phyloP scores from a whole-genome alignment of 2,888 invertebrate genomes.

The Plutella xylostella region DNA sequence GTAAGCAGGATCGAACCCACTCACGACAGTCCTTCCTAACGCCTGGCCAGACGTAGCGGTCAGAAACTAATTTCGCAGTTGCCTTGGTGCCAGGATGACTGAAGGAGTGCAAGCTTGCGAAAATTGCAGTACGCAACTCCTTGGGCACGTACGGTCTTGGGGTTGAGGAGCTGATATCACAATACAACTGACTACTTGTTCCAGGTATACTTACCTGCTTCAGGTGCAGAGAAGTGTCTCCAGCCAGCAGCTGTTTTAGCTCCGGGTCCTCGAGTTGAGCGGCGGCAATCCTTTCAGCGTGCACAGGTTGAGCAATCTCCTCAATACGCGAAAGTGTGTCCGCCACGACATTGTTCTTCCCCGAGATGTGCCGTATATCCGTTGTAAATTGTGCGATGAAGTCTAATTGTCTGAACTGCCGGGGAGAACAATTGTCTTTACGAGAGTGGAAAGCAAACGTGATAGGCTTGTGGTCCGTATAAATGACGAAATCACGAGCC shows the following conservation, averaged over 20 bases:
- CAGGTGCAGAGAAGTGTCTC: slow-evolving; percentile 6
- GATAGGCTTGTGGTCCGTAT: slow-evolving; percentile 32
- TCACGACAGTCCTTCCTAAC: slow-evolving; percentile 26
- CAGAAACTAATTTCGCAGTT: not conserved
- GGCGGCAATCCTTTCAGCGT: slow-evolving; percentile 4
- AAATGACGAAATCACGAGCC: slow-evolving; percentile 26
- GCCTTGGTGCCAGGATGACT: slow-evolving; percentile 4
- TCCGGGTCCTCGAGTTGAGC: slow-evolving; percentile 8
- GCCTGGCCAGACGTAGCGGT: slow-evolving; percentile 25
- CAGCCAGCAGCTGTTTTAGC: not conserved
- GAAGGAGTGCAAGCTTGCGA: not conserved
- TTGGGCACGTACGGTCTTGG: slow-evolving; percentile 4
- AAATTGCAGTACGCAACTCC: not conserved
- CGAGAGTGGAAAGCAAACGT: slow-evolving; percentile 26
- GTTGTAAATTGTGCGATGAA: slow-evolving; percentile 18
- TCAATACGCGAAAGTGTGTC: slow-evolving; percentile 24
- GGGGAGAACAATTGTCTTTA: slow-evolving; percentile 13
- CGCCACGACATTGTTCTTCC: slow-evolving; percentile 12
- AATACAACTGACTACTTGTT: slow-evolving; percentile 19
- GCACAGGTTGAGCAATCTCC: slow-evolving; percentile 9
- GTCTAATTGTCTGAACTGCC: slow-evolving; percentile 14
- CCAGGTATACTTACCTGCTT: not conserved
- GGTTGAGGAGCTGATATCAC: slow-evolving; percentile 8
- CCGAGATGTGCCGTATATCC: slow-evolving; percentile 10
- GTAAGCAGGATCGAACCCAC: slow-evolving; percentile 24